These are phyloP conservation scores for Timema cristinae DNA, from an alignment of 2,888 invertebrate genomes.

Conservation along the genomic window DNA sequence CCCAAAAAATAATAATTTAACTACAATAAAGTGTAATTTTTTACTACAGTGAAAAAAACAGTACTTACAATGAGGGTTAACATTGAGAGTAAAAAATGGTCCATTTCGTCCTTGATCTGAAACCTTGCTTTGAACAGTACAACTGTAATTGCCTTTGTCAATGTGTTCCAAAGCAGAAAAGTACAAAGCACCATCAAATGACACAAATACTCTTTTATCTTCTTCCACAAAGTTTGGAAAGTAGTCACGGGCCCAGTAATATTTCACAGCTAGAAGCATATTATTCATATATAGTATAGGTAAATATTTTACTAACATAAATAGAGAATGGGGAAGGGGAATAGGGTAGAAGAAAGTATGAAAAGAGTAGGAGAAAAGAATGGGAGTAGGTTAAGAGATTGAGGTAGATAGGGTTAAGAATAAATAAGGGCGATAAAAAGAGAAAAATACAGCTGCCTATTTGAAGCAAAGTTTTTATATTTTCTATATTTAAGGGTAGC, in stretches of 20 bases:
- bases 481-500: no score
- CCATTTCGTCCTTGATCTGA: slow-evolving; percentile 87
- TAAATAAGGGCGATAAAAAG: no score
- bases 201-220: slow-evolving; percentile 88
- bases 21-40: no score
- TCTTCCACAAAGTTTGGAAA: slow-evolving; percentile 93
- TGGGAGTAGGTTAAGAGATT: no score
- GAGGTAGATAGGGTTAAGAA: no score
- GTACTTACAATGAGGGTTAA: slow-evolving; percentile 71
- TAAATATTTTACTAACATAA: neutral
- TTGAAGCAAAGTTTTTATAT: no score
- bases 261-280: slow-evolving; percentile 60
- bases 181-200: slow-evolving; percentile 89
- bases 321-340: no score
- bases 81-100: slow-evolving; percentile 77
- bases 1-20: no score
- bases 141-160: slow-evolving; percentile 86
- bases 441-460: no score
- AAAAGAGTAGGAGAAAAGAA: no score
- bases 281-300: slow-evolving; percentile 14
- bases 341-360: no score
- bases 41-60: neutral
- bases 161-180: slow-evolving; percentile 90
- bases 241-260: slow-evolving; percentile 86
- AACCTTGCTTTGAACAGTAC: slow-evolving; percentile 83